phyloP scores from a whole-genome alignment of 2,888 invertebrate species.

The Amphimallon solstitiale region DNA sequence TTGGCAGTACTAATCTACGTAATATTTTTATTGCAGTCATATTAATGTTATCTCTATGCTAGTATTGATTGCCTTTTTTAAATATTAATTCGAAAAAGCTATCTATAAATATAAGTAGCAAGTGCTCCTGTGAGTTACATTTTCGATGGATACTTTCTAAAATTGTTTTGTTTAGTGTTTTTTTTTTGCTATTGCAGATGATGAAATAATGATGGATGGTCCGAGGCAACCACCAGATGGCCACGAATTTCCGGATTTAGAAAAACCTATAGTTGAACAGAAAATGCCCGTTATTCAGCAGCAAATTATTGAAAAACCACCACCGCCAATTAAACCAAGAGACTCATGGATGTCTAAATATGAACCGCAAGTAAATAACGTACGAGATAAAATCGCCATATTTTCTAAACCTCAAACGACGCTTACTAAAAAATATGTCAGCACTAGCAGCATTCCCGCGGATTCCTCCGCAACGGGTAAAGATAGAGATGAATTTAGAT shows the following conservation, averaged over 20 bases:
- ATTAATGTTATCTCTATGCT: constrained; percentile 8
- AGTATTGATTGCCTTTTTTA: constrained; percentile 8
- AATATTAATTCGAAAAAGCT: neutral
- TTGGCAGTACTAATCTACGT: neutral
- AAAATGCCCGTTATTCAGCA: constrained; percentile 55
- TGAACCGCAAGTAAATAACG: constrained; percentile 64
- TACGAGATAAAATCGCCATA: constrained; percentile 88
- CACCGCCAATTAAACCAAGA: constrained; percentile 33
- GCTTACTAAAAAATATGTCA: constrained; percentile 36
- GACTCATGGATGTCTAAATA: constrained; percentile 35
- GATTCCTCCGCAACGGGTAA: neutral
- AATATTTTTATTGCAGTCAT: constrained; percentile 11
- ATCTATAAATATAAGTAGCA: neutral
- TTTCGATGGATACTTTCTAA: neutral
- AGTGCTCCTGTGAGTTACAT: neutral
- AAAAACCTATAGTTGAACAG: constrained; percentile 18
- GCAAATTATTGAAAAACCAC: constrained; percentile 30
- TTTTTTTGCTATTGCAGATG: constrained; percentile 53
- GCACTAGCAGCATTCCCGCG: constrained; percentile 32
- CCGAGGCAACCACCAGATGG: constrained; percentile 82
- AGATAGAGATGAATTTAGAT: neutral
- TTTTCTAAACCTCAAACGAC: constrained; percentile 71
- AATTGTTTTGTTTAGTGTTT: neutral
- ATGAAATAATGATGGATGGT: constrained; percentile 64
- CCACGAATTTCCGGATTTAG: constrained; percentile 78